Evolutionary conservation across 2,113 vertebrate species (phyloP).

Genomic region (Thunnus maccoyii): DNA sequence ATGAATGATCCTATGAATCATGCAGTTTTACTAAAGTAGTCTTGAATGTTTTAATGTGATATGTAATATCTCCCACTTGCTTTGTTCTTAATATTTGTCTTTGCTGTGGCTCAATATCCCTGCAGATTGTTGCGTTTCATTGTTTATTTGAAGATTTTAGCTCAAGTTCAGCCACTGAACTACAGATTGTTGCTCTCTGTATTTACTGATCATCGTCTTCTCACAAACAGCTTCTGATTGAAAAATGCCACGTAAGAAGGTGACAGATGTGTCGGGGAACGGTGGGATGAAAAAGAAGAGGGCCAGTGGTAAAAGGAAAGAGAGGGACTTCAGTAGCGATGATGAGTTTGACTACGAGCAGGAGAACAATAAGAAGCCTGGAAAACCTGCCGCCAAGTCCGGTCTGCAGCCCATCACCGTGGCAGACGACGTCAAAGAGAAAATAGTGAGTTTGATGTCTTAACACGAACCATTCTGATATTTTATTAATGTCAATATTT

Average conservation of each 20-base stretch:
- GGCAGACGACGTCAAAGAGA: conserved; percentile 91
- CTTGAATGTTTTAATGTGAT: neutral
- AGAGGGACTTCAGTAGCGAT: conserved; percentile 87
- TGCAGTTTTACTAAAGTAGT: too few relatives aligned
- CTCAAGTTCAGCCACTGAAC: neutral
- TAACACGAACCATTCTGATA: neutral
- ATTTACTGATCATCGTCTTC: neutral
- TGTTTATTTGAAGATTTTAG: neutral
- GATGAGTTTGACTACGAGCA: conserved; percentile 88
- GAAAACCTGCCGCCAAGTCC: conserved; percentile 80
- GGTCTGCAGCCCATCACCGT: conserved; percentile 88
- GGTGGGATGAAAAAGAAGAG: conserved; percentile 86
- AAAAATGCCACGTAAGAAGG: conserved; percentile 89
- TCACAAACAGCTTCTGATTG: conserved; percentile 30
- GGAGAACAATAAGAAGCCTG: conserved; percentile 87
- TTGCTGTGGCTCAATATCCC: neutral
- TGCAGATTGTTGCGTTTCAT: neutral
- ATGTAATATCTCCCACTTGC: neutral
- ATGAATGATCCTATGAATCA: too few relatives aligned
- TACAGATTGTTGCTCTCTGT: neutral
- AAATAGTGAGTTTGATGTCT: conserved; percentile 85
- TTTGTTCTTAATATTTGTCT: neutral
- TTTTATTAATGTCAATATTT: neutral
- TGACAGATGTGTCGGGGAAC: conserved; percentile 85
- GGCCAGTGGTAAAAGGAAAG: conserved; percentile 83